Evolutionary conservation across 2,888 invertebrate genomes (phyloP), one percentile per base, ranked within the genome.

Genomic region (Drosophila gaucha): DNA sequence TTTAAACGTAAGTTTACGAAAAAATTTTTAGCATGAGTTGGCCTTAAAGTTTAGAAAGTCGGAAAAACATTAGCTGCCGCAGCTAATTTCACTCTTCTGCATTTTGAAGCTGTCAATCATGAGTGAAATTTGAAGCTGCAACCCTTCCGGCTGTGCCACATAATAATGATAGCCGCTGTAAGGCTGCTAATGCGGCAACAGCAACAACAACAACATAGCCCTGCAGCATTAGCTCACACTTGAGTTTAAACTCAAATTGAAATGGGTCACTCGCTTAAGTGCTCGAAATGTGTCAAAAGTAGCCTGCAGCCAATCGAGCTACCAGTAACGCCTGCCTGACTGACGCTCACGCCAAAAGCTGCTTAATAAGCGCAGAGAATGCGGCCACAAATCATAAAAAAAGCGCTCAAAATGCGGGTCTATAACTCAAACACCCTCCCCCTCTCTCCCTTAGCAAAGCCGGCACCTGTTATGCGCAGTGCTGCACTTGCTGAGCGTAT

Each of bases 261-360:
- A 86, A 84, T 88, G 86, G 89, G 89, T 89, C 89, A 88, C 67
- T 68, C 70, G 69, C 69, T 69, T 67, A 75, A 57, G 71, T 68
- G 80, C 49, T 58, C 77, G 77, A 83, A 78, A 89, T 86, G 71
- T 75, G 78, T 77, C 79, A 87, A 74, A 85, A 16, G 41, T 79
- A 54, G 84, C 78, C 89, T 69, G 74, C 64, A 71, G 88, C 66
- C 74, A 67, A 65, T 68, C 47, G 47, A 50, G 58, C 69, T 64
- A 67, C 62, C 80, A 83, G 80, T 67, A 69, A 76, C 84, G 35
- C 24, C 39, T 38, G 49, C 5, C 26, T 36, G 50, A 38, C 46
- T 28, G 24, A 30, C 16, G 33, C 54, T 57, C 63, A 67, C 77
- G 55, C 73, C 77, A 69, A 69, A 62, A 78, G 56, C 67, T 64